These are phyloP conservation scores for Gobio gobio DNA, from an alignment of 2,113 vertebrate species.

Conservation along the genomic window DNA sequence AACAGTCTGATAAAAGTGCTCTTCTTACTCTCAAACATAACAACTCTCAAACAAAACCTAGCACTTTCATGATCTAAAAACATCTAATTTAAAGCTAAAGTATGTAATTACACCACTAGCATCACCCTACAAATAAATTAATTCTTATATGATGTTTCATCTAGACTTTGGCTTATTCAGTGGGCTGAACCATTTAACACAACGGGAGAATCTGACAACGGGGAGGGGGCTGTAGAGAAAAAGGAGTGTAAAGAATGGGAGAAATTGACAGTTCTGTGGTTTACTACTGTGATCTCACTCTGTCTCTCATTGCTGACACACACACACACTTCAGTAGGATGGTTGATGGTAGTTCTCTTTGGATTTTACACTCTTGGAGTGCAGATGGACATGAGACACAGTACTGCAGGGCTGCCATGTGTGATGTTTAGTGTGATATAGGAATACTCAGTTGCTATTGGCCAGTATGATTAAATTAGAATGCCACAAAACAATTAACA, in stretches of 20 bases:
- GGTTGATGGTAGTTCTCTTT: background rate
- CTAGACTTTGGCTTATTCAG: conserved; percentile 19
- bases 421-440: conserved; percentile 19
- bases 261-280: background rate
- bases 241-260: background rate
- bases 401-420: conserved; percentile 17
- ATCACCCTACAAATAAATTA: background rate
- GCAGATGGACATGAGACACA: conserved; percentile 19
- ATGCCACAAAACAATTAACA: background rate
- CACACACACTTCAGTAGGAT: background rate
- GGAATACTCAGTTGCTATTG: background rate
- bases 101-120: background rate
- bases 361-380: conserved; percentile 2
- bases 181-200: background rate
- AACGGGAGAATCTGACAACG: background rate
- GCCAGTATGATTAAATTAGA: background rate
- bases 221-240: background rate
- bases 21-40: background rate
- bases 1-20: conserved; percentile 12
- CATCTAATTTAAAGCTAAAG: background rate
- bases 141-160: background rate
- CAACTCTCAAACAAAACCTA: background rate
- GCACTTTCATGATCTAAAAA: background rate
- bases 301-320: background rate
- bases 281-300: conserved; percentile 35